Evolutionary conservation across 2,797 vertebrate species (phyloP).

Genomic region (Coendou prehensilis): DNA sequence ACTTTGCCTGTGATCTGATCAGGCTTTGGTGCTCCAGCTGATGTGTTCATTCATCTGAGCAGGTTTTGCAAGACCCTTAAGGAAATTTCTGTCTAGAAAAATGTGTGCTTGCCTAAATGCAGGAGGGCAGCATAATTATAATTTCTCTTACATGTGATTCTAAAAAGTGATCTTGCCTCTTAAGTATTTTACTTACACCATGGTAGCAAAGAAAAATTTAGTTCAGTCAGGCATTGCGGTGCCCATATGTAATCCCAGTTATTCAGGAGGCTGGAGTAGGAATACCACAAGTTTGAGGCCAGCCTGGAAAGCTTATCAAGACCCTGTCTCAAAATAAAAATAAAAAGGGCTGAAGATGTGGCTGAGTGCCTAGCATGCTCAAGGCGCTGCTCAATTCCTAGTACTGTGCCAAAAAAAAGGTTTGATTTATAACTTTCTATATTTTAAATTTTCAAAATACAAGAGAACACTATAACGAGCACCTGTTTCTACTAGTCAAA

Average conservation of each 20-base stretch:
- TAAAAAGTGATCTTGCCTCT: constrained; percentile 2
- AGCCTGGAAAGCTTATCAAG: not conserved
- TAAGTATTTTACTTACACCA: not conserved
- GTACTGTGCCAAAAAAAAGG: not conserved
- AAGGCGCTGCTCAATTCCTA: not conserved
- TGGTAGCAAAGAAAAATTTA: constrained; percentile 3
- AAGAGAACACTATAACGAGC: not conserved
- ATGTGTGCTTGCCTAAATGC: not conserved
- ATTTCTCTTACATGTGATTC: constrained; percentile 1
- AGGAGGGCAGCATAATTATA: not conserved
- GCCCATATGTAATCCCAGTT: not conserved
- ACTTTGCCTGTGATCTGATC: not conserved
- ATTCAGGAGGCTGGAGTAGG: not conserved
- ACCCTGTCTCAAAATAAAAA: not conserved
- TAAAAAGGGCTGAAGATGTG: not conserved
- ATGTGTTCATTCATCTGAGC: not conserved
- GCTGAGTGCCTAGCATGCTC: not conserved
- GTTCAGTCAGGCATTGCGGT: not conserved
- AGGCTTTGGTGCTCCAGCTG: not conserved
- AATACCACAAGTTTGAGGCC: not conserved
- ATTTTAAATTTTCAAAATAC: not conserved
- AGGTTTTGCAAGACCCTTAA: not conserved
- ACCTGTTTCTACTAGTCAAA: constrained; percentile 1
- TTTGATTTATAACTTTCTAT: constrained; percentile 46
- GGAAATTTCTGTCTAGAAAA: constrained; percentile 46